Conservation (phyloP, 64 coral and sea anemone genomes). For the Anthopleura sola region DNA sequence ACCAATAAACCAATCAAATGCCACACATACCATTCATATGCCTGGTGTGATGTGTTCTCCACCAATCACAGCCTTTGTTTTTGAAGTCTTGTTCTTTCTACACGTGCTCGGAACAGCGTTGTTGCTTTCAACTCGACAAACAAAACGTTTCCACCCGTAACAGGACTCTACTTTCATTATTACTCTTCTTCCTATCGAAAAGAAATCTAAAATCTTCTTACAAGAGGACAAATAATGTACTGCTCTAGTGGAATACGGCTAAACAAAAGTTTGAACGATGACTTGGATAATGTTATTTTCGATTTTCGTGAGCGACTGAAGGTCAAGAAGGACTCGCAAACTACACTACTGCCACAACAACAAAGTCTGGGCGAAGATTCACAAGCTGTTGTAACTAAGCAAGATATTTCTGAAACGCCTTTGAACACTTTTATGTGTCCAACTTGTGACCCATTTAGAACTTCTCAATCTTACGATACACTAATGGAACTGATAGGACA, state of each 20-base stretch:
- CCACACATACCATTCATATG: slow-evolving; percentile 33
- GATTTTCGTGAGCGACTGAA: slow-evolving; percentile 86
- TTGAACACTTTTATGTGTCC: slow-evolving; percentile 77
- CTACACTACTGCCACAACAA: slow-evolving; percentile 32
- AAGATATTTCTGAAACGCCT: slow-evolving; percentile 25
- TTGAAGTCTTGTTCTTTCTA: slow-evolving; percentile 32
- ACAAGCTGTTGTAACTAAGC: slow-evolving; percentile 13
- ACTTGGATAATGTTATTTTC: slow-evolving; percentile 72
- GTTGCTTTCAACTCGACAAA: slow-evolving; percentile 57
- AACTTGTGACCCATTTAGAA: slow-evolving; percentile 77
- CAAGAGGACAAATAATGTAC: slow-evolving; percentile 23
- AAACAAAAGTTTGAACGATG: slow-evolving; percentile 55
- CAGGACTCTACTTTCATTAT: background rate
- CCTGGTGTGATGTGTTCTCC: slow-evolving; percentile 36
- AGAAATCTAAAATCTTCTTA: background rate
- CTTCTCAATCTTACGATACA: slow-evolving; percentile 77
- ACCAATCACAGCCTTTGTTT: slow-evolving; percentile 76
- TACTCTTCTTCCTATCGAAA: background rate
- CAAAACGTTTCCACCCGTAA: slow-evolving; percentile 63
- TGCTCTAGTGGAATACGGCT: slow-evolving; percentile 58
- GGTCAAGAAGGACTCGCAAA: slow-evolving; percentile 58
- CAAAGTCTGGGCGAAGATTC: slow-evolving; percentile 43
- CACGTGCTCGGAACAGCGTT: slow-evolving; percentile 90
- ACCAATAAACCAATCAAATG: slow-evolving; percentile 51
- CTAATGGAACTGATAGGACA: slow-evolving; percentile 73